phyloP scores from a whole-genome alignment of 2,797 vertebrate species.

The Lithobates sylvaticus region DNA sequence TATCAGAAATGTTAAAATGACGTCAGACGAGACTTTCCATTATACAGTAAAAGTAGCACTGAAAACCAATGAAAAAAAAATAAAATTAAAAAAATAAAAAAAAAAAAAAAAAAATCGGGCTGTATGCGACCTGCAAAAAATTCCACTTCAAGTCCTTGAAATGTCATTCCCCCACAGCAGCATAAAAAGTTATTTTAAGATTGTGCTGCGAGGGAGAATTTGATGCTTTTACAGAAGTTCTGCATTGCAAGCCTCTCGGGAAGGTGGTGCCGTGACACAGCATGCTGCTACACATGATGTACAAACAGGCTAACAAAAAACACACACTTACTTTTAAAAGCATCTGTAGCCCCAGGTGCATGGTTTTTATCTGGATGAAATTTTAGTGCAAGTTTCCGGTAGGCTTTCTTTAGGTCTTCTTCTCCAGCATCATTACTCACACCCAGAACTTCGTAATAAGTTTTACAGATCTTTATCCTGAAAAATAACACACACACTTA shows the following conservation, averaged over 20 bases:
- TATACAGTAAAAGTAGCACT: too few species aligned
- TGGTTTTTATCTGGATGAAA: conserved; percentile 99
- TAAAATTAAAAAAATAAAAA: too few species aligned
- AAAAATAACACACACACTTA: conserved; percentile 18
- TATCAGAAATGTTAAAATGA: too few species aligned
- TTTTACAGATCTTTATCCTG: conserved; percentile 97
- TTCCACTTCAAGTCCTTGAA: not conserved
- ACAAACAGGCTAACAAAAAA: not conserved
- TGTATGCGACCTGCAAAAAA: too few species aligned
- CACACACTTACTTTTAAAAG: conserved; percentile 91
- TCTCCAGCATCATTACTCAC: conserved; percentile 90
- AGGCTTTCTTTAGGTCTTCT: conserved; percentile 96
- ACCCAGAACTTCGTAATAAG: conserved; percentile 95
- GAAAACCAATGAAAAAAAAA: too few species aligned
- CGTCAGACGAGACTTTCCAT: too few species aligned
- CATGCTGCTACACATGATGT: not conserved
- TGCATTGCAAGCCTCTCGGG: conserved; percentile 9
- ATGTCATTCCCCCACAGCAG: not conserved
- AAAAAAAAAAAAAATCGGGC: too few species aligned
- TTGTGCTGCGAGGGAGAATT: conserved; percentile 14
- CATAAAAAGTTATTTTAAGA: not conserved
- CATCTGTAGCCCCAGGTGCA: conserved; percentile 94
- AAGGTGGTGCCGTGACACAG: conserved; percentile 6
- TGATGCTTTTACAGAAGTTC: conserved; percentile 15
- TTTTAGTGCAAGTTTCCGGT: conserved; percentile 95